Conservation (phyloP, 2,797 vertebrate genomes). For the Fistularia tabacaria region DNA sequence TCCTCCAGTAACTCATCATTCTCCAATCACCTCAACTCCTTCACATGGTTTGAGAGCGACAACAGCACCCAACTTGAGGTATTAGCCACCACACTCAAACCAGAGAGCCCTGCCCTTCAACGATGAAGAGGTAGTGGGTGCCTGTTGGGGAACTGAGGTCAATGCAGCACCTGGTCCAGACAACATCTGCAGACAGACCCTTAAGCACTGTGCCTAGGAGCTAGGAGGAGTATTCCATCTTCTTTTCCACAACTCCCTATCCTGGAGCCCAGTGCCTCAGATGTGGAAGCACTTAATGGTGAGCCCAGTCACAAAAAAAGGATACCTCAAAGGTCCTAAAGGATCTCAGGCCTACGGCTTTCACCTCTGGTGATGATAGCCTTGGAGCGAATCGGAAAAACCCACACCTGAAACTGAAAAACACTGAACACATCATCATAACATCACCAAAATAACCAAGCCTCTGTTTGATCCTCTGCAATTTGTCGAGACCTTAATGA, state of each 20-base stretch:
- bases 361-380: background rate
- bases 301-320: background rate
- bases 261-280: background rate
- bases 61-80: background rate
- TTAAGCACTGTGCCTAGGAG: constrained; percentile 3
- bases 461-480: too few relatives aligned
- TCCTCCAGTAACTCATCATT: background rate
- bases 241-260: background rate
- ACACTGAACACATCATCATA: too few relatives aligned
- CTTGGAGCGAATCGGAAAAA: background rate
- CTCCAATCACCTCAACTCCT: background rate
- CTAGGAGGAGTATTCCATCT: background rate
- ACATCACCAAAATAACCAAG: too few relatives aligned
- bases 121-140: background rate
- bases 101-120: background rate
- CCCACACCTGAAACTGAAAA: too few relatives aligned
- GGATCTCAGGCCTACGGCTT: background rate
- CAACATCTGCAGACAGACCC: background rate
- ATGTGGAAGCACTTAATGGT: background rate
- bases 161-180: background rate
- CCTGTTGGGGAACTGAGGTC: background rate
- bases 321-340: background rate
- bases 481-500: too few relatives aligned
- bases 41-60: background rate
- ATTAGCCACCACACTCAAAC: background rate